Evolutionary conservation across 2,113 vertebrate genomes (phyloP).

Genomic region (Sturnira hondurensis): DNA sequence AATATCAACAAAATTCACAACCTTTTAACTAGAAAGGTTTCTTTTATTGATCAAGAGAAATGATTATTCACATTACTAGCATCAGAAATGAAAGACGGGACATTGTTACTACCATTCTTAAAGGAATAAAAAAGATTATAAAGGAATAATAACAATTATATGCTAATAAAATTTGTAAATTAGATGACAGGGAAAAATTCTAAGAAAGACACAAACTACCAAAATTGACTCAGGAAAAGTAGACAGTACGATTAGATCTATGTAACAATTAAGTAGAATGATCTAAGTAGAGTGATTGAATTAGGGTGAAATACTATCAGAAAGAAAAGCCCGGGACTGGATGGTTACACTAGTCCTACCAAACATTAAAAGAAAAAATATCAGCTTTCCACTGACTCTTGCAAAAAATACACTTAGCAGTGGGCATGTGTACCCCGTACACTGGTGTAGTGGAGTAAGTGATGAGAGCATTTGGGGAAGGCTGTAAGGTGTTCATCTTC

Average conservation of each 20-base stretch:
- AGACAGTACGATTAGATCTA: neutral
- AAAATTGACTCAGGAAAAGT: neutral
- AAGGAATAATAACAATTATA: neutral
- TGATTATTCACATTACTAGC: neutral
- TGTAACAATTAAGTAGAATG: no score
- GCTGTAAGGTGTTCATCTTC: neutral
- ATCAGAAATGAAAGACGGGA: neutral
- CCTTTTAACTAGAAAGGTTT: neutral
- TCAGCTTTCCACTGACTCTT: neutral
- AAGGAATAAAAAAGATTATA: neutral
- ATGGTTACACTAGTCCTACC: neutral
- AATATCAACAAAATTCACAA: neutral
- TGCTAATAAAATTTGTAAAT: neutral
- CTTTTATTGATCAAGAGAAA: neutral
- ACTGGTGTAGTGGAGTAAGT: neutral
- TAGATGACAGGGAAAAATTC: neutral
- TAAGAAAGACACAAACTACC: neutral
- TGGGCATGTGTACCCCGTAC: neutral
- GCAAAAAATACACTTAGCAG: neutral
- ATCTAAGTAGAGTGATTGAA: neutral
- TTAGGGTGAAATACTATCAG: neutral
- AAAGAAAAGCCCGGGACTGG: neutral
- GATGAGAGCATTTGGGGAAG: neutral
- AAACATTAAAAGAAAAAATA: neutral
- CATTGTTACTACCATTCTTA: neutral